Percentiles rank a stretch among this genome's conserved stretches.
Evolutionary conservation across 2,113 vertebrate species (phyloP).

Genomic region (Protomyctophum bolini): DNA sequence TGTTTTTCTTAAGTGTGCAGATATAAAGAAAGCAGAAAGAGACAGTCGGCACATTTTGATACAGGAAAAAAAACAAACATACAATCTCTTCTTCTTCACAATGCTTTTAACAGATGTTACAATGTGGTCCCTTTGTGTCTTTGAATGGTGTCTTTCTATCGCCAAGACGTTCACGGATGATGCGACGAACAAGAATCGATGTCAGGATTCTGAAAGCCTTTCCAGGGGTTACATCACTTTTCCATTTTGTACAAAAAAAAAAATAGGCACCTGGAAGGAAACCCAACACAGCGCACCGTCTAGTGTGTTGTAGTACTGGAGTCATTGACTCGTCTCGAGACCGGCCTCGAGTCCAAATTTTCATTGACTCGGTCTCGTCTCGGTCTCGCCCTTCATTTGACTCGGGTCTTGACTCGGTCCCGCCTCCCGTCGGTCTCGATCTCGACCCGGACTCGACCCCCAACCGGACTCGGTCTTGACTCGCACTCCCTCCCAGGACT

Average conservation of each 20-base stretch:
- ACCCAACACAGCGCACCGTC: neutral
- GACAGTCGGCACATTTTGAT: constrained; percentile 76
- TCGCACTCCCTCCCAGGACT: no score
- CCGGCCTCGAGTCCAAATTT: no score
- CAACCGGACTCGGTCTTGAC: no score
- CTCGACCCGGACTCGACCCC: no score
- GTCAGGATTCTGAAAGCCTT: constrained; percentile 6
- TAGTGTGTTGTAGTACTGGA: no score
- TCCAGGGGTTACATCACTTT: constrained; percentile 3
- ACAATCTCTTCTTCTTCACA: constrained; percentile 72
- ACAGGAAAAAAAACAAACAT: constrained; percentile 73
- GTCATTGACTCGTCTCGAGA: no score
- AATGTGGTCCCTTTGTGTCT: constrained; percentile 61
- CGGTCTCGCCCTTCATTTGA: no score
- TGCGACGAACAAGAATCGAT: constrained; percentile 14
- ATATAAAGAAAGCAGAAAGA: constrained; percentile 58
- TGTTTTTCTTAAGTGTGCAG: constrained; percentile 34
- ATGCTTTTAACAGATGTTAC: constrained; percentile 79
- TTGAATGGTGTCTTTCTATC: constrained; percentile 63
- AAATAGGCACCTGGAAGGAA: neutral
- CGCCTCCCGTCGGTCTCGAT: no score
- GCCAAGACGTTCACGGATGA: constrained; percentile 54
- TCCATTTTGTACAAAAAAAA: constrained; percentile 42
- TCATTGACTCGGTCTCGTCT: no score
- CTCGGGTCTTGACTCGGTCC: no score